Evolutionary conservation across 2,113 vertebrate genomes (phyloP).

Genomic region (Erythrolamprus reginae): DNA sequence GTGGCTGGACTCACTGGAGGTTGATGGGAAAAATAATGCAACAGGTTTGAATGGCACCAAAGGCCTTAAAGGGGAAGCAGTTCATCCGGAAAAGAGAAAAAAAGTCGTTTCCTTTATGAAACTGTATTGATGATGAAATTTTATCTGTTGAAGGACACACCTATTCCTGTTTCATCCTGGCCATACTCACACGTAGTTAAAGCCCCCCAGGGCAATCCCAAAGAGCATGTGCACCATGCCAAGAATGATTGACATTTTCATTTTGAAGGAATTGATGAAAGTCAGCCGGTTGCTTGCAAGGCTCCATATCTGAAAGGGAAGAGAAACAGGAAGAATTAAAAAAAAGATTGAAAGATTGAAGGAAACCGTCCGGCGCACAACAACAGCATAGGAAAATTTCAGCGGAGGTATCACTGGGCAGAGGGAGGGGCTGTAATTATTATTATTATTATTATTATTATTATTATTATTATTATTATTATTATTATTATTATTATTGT

Average conservation of each 20-base stretch:
- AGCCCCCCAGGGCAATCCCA: slow-evolving; percentile 84
- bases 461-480: too few relatives aligned
- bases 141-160: background rate
- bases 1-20: background rate
- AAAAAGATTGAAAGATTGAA: too few relatives aligned
- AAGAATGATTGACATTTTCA: slow-evolving; percentile 99
- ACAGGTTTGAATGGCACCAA: background rate
- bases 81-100: background rate
- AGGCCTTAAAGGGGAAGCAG: background rate
- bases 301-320: slow-evolving; percentile 85
- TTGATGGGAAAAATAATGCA: background rate
- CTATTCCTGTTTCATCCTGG: background rate
- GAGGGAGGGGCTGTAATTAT: too few relatives aligned
- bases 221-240: slow-evolving; percentile 93
- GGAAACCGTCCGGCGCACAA: too few relatives aligned
- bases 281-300: slow-evolving; percentile 89
- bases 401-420: too few relatives aligned
- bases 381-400: too few relatives aligned
- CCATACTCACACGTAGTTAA: slow-evolving; percentile 90
- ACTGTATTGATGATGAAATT: background rate
- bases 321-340: background rate
- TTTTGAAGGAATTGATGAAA: slow-evolving; percentile 97
- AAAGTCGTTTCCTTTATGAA: background rate
- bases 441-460: too few relatives aligned
- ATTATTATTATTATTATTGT: too few relatives aligned